phyloP scores from a whole-genome alignment of 92 coral and sea anemone species.

The Epizoanthus rinbou region DNA sequence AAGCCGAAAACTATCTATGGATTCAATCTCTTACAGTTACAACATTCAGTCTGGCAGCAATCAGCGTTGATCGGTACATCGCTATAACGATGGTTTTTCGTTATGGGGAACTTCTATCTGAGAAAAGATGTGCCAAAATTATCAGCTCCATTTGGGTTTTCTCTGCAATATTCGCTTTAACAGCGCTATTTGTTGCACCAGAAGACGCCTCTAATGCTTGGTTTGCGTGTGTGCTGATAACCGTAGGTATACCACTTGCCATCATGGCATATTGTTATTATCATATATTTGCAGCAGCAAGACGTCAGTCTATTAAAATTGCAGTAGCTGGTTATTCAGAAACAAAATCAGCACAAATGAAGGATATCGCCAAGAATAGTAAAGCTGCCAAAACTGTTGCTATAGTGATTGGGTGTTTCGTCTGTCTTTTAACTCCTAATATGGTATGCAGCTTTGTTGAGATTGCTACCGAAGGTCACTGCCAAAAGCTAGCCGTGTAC shows the following conservation, averaged over 20 bases:
- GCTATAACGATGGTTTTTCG: conserved; percentile 30
- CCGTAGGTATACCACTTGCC: conserved; percentile 27
- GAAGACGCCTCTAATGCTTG: conserved; percentile 28
- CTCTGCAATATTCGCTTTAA: conserved; percentile 5
- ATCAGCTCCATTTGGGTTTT: conserved; percentile 12
- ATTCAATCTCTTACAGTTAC: conserved; percentile 47
- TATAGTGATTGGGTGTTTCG: conserved; percentile 28
- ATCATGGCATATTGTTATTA: conserved; percentile 39
- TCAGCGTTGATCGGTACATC: conserved; percentile 50
- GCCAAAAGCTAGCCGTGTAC: conserved; percentile 4
- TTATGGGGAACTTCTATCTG: conserved; percentile 11
- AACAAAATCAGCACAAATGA: neutral
- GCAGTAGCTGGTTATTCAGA: neutral
- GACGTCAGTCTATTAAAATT: conserved; percentile 19
- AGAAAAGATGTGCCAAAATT: conserved; percentile 11
- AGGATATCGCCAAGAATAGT: neutral
- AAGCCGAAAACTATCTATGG: conserved; percentile 51
- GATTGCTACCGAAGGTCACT: conserved; percentile 5
- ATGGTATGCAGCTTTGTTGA: conserved; percentile 20
- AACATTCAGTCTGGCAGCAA: conserved; percentile 33
- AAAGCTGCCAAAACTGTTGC: conserved; percentile 24
- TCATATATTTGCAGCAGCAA: conserved; percentile 27
- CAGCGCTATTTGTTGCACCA: neutral
- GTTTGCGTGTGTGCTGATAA: conserved; percentile 30
- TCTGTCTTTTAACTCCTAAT: conserved; percentile 31